Base-by-base conservation (phyloP, 2,888 invertebrate genomes). In the Oxycera nigricornis region DNA sequence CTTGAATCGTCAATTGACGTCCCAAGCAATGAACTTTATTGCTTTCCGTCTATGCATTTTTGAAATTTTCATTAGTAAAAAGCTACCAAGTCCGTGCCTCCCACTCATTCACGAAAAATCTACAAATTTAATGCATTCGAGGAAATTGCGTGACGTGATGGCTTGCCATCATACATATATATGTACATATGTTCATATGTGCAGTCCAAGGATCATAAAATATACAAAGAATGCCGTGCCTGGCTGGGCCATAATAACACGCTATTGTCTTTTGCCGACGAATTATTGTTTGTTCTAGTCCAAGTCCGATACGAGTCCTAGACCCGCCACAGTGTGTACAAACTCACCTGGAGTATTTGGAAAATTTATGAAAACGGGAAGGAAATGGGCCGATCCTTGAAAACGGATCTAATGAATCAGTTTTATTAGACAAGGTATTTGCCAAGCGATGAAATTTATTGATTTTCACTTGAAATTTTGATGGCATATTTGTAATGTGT, bases 401-500 rank as follows among this genome's bases (percentile, higher is more conserved):
- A 65, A 52, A 30, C 55, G 65, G 65, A 73, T 65, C 73, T 73
- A 73, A 73, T 73, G 73, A 73, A 73, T 73, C 73, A 73, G 73
- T 73, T 73, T 73, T 41, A 61, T 61, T 59, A 50, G 73, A 73
- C 73, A 61, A 46, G 73, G 46, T 73, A 73, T 73, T 73, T 73
- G 73, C 50, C 61, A 41, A 46, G 22, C 39, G 46, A 70, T 70
- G 22, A 70, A 70, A 70, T 46, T 70, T 22, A 30, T 52, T 24
- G 52, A 30, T 68, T 68, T 67, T 24, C 1, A 20, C 7, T 50
- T n/a, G 59, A 35, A 35, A 11, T 7, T 11, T 11, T 35, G 6
- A 6, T 35, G 35, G 11, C 35, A 35, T 35, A 35, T n/a, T n/a
- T n/a, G n/a, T n/a, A n/a, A n/a, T n/a, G n/a, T n/a, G n/a, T n/a